Evolutionary conservation across 2,113 vertebrate species (phyloP).

Genomic region (Cairina moschata): DNA sequence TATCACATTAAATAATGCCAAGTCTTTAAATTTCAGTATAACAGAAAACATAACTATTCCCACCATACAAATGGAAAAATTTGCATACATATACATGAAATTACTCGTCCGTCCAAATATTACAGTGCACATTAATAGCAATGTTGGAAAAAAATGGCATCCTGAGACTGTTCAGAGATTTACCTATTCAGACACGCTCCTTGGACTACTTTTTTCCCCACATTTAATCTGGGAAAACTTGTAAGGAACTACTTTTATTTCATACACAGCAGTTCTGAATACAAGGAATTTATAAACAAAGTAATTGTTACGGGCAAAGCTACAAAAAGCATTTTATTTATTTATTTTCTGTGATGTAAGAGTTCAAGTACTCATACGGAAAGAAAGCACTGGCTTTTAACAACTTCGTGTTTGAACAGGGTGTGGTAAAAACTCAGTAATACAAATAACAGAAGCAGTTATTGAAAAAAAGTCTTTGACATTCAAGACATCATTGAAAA

Average conservation of each 20-base stretch:
- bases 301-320: not conserved
- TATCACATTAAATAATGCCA: not conserved
- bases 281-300: not conserved
- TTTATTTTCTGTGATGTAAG: not conserved
- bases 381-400: not conserved
- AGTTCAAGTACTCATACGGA: not conserved
- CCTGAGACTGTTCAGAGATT: not conserved
- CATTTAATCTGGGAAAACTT: not conserved
- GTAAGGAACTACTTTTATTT: not conserved
- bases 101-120: not conserved
- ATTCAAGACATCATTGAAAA: not conserved
- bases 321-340: not conserved
- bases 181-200: not conserved
- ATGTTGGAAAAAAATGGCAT: not conserved
- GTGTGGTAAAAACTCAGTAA: not conserved
- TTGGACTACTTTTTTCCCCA: not conserved
- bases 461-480: not conserved
- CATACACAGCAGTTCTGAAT: not conserved
- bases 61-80: not conserved
- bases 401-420: not conserved
- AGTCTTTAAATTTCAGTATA: not conserved
- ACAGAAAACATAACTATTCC: not conserved
- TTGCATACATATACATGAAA: not conserved
- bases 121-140: not conserved
- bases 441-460: not conserved